These are phyloP conservation scores for Melanotaenia trifasciata DNA, from an alignment of 2,797 vertebrate genomes.

Conservation along the genomic window DNA sequence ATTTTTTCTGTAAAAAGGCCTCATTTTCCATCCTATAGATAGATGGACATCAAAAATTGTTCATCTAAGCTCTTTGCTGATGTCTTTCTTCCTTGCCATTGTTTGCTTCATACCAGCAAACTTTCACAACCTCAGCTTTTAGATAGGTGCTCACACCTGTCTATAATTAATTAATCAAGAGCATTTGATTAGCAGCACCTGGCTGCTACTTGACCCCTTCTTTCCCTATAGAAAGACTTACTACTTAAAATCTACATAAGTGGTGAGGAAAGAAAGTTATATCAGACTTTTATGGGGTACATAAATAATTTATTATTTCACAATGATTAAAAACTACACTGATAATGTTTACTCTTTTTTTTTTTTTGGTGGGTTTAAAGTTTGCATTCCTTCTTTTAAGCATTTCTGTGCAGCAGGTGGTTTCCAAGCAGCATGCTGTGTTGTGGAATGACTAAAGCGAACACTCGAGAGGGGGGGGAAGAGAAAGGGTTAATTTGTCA, in stretches of 20 bases:
- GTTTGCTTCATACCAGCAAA: too few relatives aligned
- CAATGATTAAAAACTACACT: background rate
- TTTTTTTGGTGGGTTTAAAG: constrained; percentile 15
- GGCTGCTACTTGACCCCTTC: too few relatives aligned
- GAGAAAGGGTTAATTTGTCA: constrained; percentile 69
- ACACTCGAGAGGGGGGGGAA: constrained; percentile 30
- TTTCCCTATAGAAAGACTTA: background rate
- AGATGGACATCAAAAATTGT: background rate
- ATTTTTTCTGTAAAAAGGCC: background rate
- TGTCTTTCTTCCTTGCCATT: background rate
- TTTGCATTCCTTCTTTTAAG: constrained; percentile 38
- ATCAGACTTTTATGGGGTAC: background rate
- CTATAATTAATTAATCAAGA: too few relatives aligned
- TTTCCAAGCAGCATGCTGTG: constrained; percentile 61
- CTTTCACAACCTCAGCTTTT: too few relatives aligned
- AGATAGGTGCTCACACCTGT: too few relatives aligned
- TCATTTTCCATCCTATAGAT: background rate
- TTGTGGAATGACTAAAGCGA: constrained; percentile 69
- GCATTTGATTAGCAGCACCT: too few relatives aligned
- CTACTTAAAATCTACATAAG: background rate
- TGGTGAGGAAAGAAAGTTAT: background rate
- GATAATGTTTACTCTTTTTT: background rate
- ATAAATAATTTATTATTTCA: background rate
- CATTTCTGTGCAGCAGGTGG: constrained; percentile 56
- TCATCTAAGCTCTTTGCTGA: background rate